Conservation (phyloP, 2,797 vertebrate genomes). For the Galaxias olidus region DNA sequence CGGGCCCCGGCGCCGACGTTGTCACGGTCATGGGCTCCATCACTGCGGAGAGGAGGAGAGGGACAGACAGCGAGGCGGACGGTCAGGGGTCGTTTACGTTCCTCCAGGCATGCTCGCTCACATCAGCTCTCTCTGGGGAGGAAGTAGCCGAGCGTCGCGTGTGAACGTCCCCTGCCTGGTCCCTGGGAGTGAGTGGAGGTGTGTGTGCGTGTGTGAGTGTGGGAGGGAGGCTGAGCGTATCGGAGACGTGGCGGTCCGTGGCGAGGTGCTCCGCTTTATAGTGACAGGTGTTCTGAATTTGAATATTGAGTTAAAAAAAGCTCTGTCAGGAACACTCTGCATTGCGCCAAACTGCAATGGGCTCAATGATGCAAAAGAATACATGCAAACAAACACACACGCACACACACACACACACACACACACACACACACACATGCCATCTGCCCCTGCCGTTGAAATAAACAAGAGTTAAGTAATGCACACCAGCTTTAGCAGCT, state of each 20-base stretch:
- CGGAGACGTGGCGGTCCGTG: not conserved
- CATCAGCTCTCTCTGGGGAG: no score
- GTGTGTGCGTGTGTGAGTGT: not conserved
- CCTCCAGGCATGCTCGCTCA: no score
- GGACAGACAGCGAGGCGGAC: conserved; percentile 13
- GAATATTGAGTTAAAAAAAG: conserved; percentile 68
- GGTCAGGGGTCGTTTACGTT: conserved; percentile 6
- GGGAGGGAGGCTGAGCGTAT: not conserved
- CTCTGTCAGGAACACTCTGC: conserved; percentile 40
- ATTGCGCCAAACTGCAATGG: conserved; percentile 35
- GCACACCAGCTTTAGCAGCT: conserved; percentile 39
- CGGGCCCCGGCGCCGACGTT: conserved; percentile 79
- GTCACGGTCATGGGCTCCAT: conserved; percentile 86
- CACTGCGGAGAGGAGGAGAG: conserved; percentile 56
- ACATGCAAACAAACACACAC: conserved; percentile 13
- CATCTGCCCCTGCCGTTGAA: conserved; percentile 61
- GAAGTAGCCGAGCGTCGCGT: not conserved
- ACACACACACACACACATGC: conserved; percentile 28
- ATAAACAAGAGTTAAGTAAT: conserved; percentile 56
- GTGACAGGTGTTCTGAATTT: conserved; percentile 65
- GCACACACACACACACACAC: conserved; percentile 18
- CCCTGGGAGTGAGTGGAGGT: conserved; percentile 17
- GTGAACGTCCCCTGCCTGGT: conserved; percentile 12
- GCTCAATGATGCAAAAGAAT: conserved; percentile 42
- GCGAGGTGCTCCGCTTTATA: conserved; percentile 53